phyloP scores from a whole-genome alignment of 1,140 invertebrate genomes.

The Scaptomyza graminum region DNA sequence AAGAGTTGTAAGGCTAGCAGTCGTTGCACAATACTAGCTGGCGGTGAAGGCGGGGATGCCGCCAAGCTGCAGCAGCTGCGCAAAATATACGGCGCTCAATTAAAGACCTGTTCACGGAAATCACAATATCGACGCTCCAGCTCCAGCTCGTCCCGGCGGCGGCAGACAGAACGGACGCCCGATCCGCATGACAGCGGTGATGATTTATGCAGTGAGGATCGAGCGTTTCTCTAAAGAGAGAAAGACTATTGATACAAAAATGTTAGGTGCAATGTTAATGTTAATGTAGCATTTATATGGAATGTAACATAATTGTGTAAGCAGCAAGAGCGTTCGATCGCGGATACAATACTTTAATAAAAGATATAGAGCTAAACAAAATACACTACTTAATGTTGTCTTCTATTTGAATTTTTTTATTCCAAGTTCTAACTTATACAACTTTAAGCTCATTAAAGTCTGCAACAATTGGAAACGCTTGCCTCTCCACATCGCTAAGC shows the following conservation, averaged over 20 bases:
- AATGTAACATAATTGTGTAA: too few species aligned
- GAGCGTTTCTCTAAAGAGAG: slow-evolving; percentile 70
- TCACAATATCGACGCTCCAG: slow-evolving; percentile 52
- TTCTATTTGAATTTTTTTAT: too few species aligned
- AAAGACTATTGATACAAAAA: too few species aligned
- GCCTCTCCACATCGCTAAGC: slow-evolving; percentile 74
- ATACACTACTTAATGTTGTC: too few species aligned
- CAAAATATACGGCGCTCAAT: slow-evolving; percentile 69
- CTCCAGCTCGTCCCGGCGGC: slow-evolving; percentile 28
- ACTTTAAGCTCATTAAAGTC: slow-evolving; percentile 43
- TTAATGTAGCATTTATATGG: too few species aligned
- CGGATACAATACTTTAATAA: too few species aligned
- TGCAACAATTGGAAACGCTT: slow-evolving; percentile 13
- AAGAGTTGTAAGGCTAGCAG: slow-evolving; percentile 37
- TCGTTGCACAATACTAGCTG: slow-evolving; percentile 17
- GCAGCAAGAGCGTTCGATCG: too few species aligned
- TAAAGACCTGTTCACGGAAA: slow-evolving; percentile 62
- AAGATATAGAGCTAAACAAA: too few species aligned
- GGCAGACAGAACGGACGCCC: slow-evolving; percentile 45
- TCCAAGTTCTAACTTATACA: too few species aligned
- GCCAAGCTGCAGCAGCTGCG: slow-evolving; percentile 63
- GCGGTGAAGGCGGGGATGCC: slow-evolving; percentile 32
- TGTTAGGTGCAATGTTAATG: too few species aligned
- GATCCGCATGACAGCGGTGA: slow-evolving; percentile 72
- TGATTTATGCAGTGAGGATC: slow-evolving; percentile 76